These are phyloP conservation scores for Anas bahamensis DNA, from an alignment of 2,797 vertebrate genomes.

Conservation along the genomic window DNA sequence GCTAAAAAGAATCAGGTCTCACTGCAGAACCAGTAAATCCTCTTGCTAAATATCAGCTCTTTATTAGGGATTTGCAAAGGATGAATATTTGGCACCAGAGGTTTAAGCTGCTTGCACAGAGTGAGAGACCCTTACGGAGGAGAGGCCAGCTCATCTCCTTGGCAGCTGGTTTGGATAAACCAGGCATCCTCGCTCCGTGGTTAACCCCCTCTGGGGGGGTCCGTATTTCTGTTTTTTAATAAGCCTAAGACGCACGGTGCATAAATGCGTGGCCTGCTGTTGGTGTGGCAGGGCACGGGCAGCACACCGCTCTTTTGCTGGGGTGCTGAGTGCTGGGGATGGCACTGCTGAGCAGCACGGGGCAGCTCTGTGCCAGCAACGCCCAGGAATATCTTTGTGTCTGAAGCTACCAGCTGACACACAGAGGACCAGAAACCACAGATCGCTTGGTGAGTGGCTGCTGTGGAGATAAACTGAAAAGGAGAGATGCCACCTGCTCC, in stretches of 20 bases:
- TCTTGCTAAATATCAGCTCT: slow-evolving; percentile 49
- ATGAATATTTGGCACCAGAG: slow-evolving; percentile 51
- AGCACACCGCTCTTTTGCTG: background rate
- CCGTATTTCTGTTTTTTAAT: background rate
- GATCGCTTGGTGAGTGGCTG: background rate
- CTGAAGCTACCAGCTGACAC: background rate
- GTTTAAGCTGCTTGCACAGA: slow-evolving; percentile 34
- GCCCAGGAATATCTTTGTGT: background rate
- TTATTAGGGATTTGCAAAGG: slow-evolving; percentile 59
- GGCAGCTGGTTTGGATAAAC: background rate
- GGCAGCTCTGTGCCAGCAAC: accelerated
- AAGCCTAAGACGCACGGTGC: background rate
- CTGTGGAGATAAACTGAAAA: background rate
- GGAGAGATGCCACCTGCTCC: background rate
- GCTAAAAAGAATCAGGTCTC: slow-evolving; percentile 7
- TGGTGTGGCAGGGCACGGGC: background rate
- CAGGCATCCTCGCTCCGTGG: background rate
- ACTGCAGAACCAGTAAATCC: slow-evolving; percentile 50
- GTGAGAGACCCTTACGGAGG: slow-evolving; percentile 18
- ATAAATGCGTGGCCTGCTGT: too few relatives aligned
- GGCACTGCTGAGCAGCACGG: accelerated
- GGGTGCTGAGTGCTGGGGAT: background rate
- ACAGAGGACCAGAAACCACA: background rate
- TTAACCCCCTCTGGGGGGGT: background rate
- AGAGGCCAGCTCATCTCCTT: background rate